Evolutionary conservation across 1,140 invertebrate species (phyloP).

Genomic region (Mya arenaria): DNA sequence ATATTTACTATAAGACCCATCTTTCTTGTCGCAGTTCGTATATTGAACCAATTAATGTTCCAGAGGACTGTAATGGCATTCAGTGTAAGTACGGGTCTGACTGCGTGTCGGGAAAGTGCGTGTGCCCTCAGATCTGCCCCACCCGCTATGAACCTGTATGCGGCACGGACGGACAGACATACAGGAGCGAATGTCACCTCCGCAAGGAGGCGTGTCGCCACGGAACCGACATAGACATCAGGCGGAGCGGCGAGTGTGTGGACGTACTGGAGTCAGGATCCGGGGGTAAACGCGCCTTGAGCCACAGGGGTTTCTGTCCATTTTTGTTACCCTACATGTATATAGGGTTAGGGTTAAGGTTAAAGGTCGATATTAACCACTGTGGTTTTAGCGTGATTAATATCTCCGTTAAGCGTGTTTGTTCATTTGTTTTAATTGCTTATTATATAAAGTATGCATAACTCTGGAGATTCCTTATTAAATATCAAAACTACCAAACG

Average conservation of each 20-base stretch:
- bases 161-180: conserved; percentile 91
- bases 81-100: conserved; percentile 91
- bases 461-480: too few relatives aligned
- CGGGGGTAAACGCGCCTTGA: too few relatives aligned
- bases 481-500: too few relatives aligned
- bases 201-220: conserved; percentile 90
- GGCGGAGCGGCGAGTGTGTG: conserved; percentile 58
- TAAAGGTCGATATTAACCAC: too few relatives aligned
- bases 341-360: too few relatives aligned
- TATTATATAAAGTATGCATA: too few relatives aligned
- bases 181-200: conserved; percentile 92
- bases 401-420: too few relatives aligned
- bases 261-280: conserved; percentile 41
- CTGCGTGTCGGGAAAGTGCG: conserved; percentile 91
- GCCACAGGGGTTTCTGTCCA: too few relatives aligned
- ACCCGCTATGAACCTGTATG: conserved; percentile 86
- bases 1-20: neutral
- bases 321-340: too few relatives aligned
- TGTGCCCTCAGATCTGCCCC: conserved; percentile 90
- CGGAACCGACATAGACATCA: conserved; percentile 90
- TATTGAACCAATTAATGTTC: conserved; percentile 63
- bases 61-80: conserved; percentile 90
- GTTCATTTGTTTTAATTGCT: too few relatives aligned
- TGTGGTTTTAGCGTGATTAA: too few relatives aligned
- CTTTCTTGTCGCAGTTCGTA: neutral